Evolutionary conservation across 1,140 invertebrate genomes (phyloP), one percentile per base, ranked within the genome.

Genomic region (Drosophila mauritiana): DNA sequence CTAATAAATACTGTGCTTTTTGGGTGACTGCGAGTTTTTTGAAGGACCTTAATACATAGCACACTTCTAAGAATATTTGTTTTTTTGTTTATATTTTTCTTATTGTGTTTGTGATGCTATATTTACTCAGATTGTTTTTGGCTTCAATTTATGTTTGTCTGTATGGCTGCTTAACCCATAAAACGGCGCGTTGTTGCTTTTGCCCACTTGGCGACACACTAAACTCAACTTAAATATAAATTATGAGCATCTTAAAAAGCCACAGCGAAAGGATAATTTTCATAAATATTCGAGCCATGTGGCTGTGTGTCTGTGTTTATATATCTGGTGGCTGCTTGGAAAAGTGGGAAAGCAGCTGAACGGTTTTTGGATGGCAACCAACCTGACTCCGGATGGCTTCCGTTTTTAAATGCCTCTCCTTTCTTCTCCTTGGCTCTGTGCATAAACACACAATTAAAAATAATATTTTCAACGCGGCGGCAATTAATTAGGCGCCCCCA

Each of bases 381-480:
- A 56, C 49, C 61, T 61, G 55, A 52, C 37, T 68, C 59, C 46
- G 48, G 61, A 65, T 45, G 61, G 46, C 46, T 68, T 49, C 37
- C 46, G 45, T 40, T 74, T 46, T 74, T 54, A 53, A 74, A 61
- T 55, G 62, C 52, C n/a, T 39, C 42, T 57, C 56, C 40, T 42
- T 73, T 34, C 42, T 37, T 40, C 39, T 51, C 22, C 39, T 39
- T 31, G 20, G 20, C 54, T 48, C 36, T 45, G 48, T 78, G 56
- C 70, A 90, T 90, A 90, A 90, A 90, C 85, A 90, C 85, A 90
- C 85, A 90, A 90, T 90, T 90, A 90, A 90, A 90, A 90, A 90
- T 90, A 90, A 90, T 90, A 90, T 82, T 90, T 90, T 90, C 85
- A 90, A 85, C 85, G 85, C 78, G 85, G 80, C 75, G 81, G 85